These are phyloP conservation scores for Sardina pilchardus DNA, from an alignment of 2,113 vertebrate genomes.

Conservation along the genomic window DNA sequence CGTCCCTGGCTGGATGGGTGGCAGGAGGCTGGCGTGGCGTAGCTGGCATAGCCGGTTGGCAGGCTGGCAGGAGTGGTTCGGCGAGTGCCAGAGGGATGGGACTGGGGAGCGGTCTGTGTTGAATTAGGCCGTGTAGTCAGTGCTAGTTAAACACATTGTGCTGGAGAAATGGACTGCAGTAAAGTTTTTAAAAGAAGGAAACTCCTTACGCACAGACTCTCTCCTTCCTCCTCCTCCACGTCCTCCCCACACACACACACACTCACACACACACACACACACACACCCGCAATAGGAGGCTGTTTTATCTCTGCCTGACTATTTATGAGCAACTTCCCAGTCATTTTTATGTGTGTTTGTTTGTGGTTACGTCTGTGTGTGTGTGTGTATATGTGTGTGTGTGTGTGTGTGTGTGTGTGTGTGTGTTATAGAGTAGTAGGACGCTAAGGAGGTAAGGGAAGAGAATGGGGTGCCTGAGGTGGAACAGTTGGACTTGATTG, in stretches of 20 bases:
- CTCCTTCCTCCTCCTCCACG: too few species aligned
- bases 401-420: not conserved
- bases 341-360: slow-evolving; percentile 34
- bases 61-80: not conserved
- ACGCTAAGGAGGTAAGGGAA: not conserved
- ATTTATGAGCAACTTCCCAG: slow-evolving; percentile 33
- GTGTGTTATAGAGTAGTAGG: not conserved
- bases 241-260: not conserved
- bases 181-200: slow-evolving; percentile 72
- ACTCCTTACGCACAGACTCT: slow-evolving; percentile 66
- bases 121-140: slow-evolving; percentile 75
- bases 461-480: not conserved
- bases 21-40: not conserved
- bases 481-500: not conserved
- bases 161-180: slow-evolving; percentile 70
- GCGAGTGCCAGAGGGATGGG: not conserved
- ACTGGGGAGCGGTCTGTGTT: slow-evolving; percentile 66
- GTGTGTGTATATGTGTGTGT: not conserved
- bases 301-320: slow-evolving; percentile 42
- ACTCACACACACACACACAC: slow-evolving; percentile 21
- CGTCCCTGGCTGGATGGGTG: not conserved
- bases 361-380: slow-evolving; percentile 6
- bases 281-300: slow-evolving; percentile 20
- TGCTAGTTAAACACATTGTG: slow-evolving; percentile 70
- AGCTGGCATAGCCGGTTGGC: too few species aligned